These are phyloP conservation scores for Notechis scutatus DNA, from an alignment of 2,113 vertebrate genomes.

Conservation along the genomic window DNA sequence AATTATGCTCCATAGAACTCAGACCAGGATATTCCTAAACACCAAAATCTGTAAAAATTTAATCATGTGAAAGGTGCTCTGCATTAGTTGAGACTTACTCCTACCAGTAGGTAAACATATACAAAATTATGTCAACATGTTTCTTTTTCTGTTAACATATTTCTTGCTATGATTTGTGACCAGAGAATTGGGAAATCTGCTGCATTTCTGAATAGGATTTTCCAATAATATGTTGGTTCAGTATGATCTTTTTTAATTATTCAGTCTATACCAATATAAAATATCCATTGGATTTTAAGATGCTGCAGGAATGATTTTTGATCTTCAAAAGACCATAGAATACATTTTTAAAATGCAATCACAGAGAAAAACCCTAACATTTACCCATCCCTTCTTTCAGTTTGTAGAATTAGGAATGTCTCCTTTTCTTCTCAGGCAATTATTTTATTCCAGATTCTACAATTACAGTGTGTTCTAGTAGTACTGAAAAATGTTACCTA, in stretches of 20 bases:
- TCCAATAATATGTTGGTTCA: not conserved
- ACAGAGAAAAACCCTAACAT: not conserved
- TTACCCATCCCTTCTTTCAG: not conserved
- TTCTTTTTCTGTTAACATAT: not conserved
- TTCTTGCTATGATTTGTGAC: not conserved
- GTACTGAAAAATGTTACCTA: not conserved
- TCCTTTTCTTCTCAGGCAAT: conserved; percentile 31
- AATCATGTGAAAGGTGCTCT: not conserved
- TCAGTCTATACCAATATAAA: not conserved
- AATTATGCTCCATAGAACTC: not conserved
- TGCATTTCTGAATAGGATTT: not conserved
- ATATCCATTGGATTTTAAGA: not conserved
- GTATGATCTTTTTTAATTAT: not conserved
- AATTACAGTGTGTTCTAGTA: not conserved
- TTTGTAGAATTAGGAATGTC: not conserved
- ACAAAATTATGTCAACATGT: not conserved
- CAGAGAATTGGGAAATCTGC: not conserved
- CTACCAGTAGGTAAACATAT: not conserved
- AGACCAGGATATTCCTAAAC: too few relatives aligned
- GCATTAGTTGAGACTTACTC: not conserved
- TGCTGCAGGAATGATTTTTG: not conserved
- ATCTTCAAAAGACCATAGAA: not conserved
- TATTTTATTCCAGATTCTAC: conserved; percentile 1
- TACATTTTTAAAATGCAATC: not conserved
- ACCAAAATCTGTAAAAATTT: not conserved